phyloP scores from a whole-genome alignment of 2,113 vertebrate species.

The Cyprinus carpio region DNA sequence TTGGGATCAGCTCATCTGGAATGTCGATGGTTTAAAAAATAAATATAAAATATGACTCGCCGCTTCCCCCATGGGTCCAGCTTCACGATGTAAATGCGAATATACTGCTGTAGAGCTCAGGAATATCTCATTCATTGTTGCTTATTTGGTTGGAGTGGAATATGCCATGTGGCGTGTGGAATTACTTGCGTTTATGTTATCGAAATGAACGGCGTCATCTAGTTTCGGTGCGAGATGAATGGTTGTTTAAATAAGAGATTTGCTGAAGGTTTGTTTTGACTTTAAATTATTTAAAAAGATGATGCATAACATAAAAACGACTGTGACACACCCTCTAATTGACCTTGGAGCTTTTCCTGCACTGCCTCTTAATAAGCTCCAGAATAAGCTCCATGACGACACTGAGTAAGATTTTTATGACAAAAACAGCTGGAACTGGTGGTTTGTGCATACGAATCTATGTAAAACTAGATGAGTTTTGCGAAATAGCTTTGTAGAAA shows the following conservation, averaged over 20 bases:
- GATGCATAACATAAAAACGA: not conserved
- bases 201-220: not conserved
- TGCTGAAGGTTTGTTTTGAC: not conserved
- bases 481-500: not conserved
- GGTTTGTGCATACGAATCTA: not conserved
- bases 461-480: not conserved
- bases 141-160: constrained; percentile 3
- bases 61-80: not conserved
- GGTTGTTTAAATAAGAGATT: constrained; percentile 5
- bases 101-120: not conserved
- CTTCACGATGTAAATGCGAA: not conserved
- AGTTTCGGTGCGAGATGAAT: not conserved
- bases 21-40: not conserved
- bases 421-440: not conserved
- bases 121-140: not conserved
- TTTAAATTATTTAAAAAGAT: not conserved
- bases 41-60: not conserved
- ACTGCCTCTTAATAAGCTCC: constrained; percentile 10
- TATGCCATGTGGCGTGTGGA: not conserved
- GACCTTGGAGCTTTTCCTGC: not conserved
- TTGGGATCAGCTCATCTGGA: not conserved
- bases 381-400: constrained; percentile 32
- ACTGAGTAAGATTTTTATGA: not conserved
- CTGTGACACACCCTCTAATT: not conserved
- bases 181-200: not conserved